phyloP scores from a whole-genome alignment of 2,888 invertebrate genomes.

The Eristalis tenax region DNA sequence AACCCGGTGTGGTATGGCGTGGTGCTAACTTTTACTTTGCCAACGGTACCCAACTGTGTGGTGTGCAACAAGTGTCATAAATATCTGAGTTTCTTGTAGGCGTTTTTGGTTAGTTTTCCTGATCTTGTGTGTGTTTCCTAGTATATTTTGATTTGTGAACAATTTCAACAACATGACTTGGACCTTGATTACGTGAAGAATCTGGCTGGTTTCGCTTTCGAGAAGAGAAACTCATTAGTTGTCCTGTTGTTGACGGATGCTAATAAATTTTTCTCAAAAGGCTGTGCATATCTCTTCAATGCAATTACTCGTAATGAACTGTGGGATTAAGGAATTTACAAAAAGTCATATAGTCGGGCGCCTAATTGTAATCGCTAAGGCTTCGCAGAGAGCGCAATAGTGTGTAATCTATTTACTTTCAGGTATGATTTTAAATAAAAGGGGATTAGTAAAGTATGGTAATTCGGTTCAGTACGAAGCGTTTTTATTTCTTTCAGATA shows the following conservation, averaged over 20 bases:
- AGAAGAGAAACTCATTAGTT: neutral
- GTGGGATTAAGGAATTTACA: neutral
- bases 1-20: conserved; percentile 23
- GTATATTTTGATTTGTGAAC: conserved; percentile 55
- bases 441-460: too few relatives aligned
- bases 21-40: conserved; percentile 54
- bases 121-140: conserved; percentile 47
- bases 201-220: neutral
- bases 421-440: neutral
- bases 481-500: too few relatives aligned
- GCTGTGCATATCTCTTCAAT: neutral
- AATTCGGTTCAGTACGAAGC: too few relatives aligned
- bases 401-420: neutral
- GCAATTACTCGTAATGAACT: neutral
- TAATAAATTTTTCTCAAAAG: neutral
- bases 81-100: conserved; percentile 62
- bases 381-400: neutral
- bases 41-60: conserved; percentile 6
- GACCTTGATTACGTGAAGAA: conserved; percentile 51
- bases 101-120: conserved; percentile 62
- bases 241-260: neutral
- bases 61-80: conserved; percentile 65
- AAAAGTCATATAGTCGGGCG: neutral
- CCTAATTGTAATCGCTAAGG: neutral
- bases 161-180: conserved; percentile 62